phyloP scores from a whole-genome alignment of 2,113 vertebrate species.

The Procavia capensis region DNA sequence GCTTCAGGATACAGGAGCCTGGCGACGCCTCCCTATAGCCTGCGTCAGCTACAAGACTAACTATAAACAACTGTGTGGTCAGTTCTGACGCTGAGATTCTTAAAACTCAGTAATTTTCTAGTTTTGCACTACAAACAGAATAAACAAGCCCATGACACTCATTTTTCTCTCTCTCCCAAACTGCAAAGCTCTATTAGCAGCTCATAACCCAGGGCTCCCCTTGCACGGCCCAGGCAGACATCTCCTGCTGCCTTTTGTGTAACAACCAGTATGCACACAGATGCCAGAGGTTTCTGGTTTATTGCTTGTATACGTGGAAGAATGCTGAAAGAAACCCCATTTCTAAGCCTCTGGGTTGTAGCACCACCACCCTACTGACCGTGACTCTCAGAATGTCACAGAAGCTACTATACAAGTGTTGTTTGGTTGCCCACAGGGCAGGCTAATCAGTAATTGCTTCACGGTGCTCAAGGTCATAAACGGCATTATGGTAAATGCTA shows the following conservation, averaged over 20 bases:
- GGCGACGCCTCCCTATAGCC: background rate
- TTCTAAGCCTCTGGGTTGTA: background rate
- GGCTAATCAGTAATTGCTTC: constrained; percentile 7
- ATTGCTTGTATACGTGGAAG: background rate
- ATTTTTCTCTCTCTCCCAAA: background rate
- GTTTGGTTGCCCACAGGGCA: background rate
- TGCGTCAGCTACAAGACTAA: background rate
- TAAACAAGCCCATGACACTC: background rate
- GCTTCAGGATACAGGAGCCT: background rate
- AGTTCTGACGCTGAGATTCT: background rate
- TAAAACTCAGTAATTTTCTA: background rate
- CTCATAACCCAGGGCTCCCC: background rate
- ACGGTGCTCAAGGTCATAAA: background rate
- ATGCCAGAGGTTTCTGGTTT: background rate
- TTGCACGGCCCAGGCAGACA: background rate
- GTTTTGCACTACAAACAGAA: background rate
- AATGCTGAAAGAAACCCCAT: background rate
- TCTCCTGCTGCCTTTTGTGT: background rate
- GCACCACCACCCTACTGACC: background rate
- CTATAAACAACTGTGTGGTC: background rate
- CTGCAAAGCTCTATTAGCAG: background rate
- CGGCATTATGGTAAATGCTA: constrained; percentile 2
- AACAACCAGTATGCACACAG: background rate
- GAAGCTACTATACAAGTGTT: background rate
- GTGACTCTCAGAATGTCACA: background rate